phyloP scores from a whole-genome alignment of 2,113 vertebrate genomes.

The Grammomys surdaster region DNA sequence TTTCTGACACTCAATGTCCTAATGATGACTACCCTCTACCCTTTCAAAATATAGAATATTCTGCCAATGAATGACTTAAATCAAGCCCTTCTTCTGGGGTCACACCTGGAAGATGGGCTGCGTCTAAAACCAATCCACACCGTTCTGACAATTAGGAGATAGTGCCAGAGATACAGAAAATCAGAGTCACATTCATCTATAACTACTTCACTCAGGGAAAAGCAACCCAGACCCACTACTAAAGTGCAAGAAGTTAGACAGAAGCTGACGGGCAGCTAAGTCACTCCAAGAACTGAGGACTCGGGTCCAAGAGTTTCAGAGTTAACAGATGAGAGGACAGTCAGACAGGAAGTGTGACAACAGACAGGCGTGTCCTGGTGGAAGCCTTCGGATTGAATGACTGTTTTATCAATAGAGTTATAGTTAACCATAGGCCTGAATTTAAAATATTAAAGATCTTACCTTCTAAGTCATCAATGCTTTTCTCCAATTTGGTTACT shows the following conservation, averaged over 20 bases:
- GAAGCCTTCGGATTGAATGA: neutral
- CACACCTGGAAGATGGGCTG: neutral
- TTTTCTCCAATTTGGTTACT: conserved; percentile 99
- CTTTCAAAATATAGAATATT: neutral
- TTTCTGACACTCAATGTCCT: neutral
- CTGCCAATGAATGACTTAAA: neutral
- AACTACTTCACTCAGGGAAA: neutral
- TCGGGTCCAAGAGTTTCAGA: conserved; percentile 56
- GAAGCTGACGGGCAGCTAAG: neutral
- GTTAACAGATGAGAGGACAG: conserved; percentile 77
- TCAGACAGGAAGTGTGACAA: conserved; percentile 71
- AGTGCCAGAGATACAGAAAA: neutral
- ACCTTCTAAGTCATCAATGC: conserved; percentile 99
- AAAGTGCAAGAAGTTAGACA: neutral
- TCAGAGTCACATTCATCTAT: neutral
- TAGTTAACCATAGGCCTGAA: neutral
- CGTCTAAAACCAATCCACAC: conserved; percentile 6
- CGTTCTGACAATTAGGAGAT: neutral
- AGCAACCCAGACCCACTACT: neutral
- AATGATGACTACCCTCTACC: neutral
- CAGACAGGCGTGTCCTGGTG: conserved; percentile 58
- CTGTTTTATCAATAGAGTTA: neutral
- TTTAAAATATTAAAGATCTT: conserved; percentile 80
- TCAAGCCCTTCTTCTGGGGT: neutral
- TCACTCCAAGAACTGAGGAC: conserved; percentile 17